phyloP scores from a whole-genome alignment of 2,113 vertebrate species.

The Ibidorhyncha struthersii region DNA sequence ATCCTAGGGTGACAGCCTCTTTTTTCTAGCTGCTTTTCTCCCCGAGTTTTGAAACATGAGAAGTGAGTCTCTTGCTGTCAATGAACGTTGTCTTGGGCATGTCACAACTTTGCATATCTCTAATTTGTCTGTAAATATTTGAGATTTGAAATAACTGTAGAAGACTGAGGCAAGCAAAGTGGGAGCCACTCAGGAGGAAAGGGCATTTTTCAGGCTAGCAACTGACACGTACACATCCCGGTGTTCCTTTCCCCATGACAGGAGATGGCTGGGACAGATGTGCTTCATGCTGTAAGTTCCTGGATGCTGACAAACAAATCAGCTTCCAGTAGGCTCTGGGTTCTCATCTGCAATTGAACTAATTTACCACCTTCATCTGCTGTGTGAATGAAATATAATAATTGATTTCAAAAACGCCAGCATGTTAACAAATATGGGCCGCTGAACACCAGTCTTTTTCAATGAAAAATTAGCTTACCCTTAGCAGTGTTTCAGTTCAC shows the following conservation, averaged over 20 bases:
- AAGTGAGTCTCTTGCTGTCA: not conserved
- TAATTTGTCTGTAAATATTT: not conserved
- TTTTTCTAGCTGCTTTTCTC: not conserved
- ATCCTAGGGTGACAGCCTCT: not conserved
- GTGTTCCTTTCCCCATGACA: not conserved
- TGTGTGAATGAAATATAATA: conserved; percentile 11
- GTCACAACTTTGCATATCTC: not conserved
- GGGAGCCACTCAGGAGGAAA: not conserved
- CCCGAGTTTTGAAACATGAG: not conserved
- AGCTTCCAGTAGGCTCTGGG: not conserved
- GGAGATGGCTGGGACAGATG: not conserved
- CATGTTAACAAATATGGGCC: not conserved
- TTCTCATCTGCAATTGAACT: conserved; percentile 28
- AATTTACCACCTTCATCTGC: conserved; percentile 39
- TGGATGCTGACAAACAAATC: conserved; percentile 27
- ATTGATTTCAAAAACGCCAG: not conserved
- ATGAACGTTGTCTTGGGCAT: not conserved
- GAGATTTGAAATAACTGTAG: not conserved
- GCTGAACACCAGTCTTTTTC: not conserved
- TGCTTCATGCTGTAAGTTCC: not conserved
- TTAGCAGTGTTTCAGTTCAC: not conserved
- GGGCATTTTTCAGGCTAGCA: not conserved
- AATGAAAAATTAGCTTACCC: not conserved
- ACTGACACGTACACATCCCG: not conserved
- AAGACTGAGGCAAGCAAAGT: not conserved